phyloP scores from a whole-genome alignment of 2,113 vertebrate genomes.

The Catharus bicknelli region DNA sequence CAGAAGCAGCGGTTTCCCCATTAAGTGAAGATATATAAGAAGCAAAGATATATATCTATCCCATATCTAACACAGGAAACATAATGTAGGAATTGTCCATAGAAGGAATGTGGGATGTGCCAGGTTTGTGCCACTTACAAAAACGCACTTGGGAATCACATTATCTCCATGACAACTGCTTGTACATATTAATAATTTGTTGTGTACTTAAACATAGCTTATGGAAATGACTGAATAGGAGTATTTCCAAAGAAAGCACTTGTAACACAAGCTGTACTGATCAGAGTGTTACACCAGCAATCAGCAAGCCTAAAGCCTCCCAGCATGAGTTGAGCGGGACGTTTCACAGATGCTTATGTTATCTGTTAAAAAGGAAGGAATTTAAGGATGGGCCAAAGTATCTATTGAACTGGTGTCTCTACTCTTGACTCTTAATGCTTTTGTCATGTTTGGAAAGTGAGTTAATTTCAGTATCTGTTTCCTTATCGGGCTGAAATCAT shows the following conservation, averaged over 20 bases:
- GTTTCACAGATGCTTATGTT: background rate
- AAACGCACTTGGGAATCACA: background rate
- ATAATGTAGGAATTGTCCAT: background rate
- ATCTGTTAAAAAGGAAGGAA: background rate
- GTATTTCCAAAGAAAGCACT: background rate
- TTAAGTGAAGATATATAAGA: background rate
- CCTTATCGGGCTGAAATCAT: background rate
- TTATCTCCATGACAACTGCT: slow-evolving; percentile 57
- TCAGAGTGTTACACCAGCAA: background rate
- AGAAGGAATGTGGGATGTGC: background rate
- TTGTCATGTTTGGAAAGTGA: background rate
- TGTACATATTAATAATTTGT: slow-evolving; percentile 15
- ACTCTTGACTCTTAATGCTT: background rate
- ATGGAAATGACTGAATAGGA: background rate
- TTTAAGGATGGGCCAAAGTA: background rate
- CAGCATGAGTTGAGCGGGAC: background rate
- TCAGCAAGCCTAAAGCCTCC: background rate
- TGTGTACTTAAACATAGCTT: background rate
- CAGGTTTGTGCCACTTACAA: background rate
- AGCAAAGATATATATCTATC: background rate
- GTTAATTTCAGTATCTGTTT: background rate
- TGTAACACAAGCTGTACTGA: background rate
- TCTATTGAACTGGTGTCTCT: background rate
- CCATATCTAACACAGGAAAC: background rate
- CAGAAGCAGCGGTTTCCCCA: background rate